phyloP scores from a whole-genome alignment of 2,888 invertebrate species.

The Choristoneura rosaceana region DNA sequence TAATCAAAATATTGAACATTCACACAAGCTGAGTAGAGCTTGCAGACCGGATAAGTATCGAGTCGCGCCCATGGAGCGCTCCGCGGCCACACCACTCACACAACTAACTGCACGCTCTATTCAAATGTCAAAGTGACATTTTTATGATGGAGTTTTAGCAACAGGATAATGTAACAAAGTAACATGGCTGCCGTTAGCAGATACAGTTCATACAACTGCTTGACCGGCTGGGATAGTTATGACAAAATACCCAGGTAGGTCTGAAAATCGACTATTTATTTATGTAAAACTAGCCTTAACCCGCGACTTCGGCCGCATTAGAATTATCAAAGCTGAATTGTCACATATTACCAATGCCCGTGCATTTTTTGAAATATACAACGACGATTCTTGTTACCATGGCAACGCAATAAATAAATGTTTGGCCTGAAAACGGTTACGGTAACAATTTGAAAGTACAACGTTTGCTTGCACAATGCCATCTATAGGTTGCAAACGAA shows the following conservation, averaged over 20 bases:
- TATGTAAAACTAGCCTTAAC: too few species aligned
- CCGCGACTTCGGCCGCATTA: too few species aligned
- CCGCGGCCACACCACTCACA: background rate
- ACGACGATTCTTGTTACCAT: too few species aligned
- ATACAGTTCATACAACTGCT: constrained; percentile 95
- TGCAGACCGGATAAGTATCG: background rate
- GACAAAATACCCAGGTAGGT: constrained; percentile 94
- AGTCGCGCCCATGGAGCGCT: background rate
- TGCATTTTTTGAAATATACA: too few species aligned
- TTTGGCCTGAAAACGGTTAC: too few species aligned
- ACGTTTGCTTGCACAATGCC: too few species aligned
- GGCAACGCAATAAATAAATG: too few species aligned
- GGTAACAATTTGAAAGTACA: too few species aligned
- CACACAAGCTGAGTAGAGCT: background rate
- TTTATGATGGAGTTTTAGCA: background rate
- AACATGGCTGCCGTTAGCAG: constrained; percentile 90
- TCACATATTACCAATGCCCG: too few species aligned
- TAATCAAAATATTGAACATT: background rate
- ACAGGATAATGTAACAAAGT: constrained; percentile 37
- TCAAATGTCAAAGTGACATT: constrained; percentile 6
- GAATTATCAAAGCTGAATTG: too few species aligned
- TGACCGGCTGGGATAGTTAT: constrained; percentile 96
- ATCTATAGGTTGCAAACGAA: too few species aligned
- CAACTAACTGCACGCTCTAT: background rate
- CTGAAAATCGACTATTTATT: background rate